phyloP scores from a whole-genome alignment of 2,113 vertebrate species.

The Melierax canorus region DNA sequence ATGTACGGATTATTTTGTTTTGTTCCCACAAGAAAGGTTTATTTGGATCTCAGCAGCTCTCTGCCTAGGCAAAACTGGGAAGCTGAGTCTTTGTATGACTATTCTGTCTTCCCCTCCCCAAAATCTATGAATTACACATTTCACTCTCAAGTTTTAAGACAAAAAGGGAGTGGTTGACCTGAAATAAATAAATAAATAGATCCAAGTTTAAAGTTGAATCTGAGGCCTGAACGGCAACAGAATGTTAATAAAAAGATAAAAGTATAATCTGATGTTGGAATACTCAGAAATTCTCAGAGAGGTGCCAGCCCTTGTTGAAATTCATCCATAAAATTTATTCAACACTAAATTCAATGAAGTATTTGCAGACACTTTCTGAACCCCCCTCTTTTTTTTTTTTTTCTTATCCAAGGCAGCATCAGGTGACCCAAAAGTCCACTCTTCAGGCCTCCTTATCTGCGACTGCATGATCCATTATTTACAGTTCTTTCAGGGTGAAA shows the following conservation, averaged over 20 bases:
- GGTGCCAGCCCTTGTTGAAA: background rate
- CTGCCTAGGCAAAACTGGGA: background rate
- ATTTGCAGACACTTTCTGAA: background rate
- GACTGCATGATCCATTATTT: background rate
- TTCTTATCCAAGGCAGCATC: background rate
- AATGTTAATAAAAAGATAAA: background rate
- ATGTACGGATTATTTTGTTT: background rate
- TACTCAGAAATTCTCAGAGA: background rate
- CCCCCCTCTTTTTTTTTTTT: background rate
- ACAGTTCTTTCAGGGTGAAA: background rate
- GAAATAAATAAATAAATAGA: background rate
- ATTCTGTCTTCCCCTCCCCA: rapidly evolving
- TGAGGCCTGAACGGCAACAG: background rate
- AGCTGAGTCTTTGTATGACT: background rate
- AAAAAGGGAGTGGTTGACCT: background rate
- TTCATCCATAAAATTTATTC: background rate
- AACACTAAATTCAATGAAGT: background rate
- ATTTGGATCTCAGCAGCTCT: background rate
- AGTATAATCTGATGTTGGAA: background rate
- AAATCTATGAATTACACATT: background rate
- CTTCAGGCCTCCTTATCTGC: background rate
- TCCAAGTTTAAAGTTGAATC: background rate
- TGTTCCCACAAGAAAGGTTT: background rate
- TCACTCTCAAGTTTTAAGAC: background rate
- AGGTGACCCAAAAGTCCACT: background rate